Conservation (phyloP, 2,797 vertebrate species). For the Melanotaenia parkinsoni region DNA sequence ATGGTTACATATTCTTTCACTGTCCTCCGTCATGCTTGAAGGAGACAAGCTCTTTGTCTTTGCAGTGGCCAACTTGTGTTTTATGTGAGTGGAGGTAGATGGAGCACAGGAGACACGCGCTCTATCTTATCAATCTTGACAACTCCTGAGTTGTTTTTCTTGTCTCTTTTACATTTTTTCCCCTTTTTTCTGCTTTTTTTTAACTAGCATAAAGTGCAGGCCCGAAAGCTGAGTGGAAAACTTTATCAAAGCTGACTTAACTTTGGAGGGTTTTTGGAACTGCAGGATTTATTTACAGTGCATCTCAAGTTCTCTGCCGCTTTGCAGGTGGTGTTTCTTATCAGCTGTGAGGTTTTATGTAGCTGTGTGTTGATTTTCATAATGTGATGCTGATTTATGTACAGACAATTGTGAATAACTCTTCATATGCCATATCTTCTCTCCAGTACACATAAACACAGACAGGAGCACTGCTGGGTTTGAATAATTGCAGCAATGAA, state of each 20-base stretch:
- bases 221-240: slow-evolving; percentile 49
- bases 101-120: slow-evolving; percentile 46
- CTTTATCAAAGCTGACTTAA: slow-evolving; percentile 69
- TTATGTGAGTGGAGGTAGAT: slow-evolving; percentile 61
- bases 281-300: slow-evolving; percentile 44
- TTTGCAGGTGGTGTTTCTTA: slow-evolving; percentile 52
- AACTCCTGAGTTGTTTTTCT: slow-evolving; percentile 52
- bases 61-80: slow-evolving; percentile 63
- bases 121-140: slow-evolving; percentile 60
- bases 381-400: slow-evolving; percentile 78
- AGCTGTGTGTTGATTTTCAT: slow-evolving; percentile 70
- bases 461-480: slow-evolving; percentile 56
- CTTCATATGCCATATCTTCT: slow-evolving; percentile 58
- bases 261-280: slow-evolving; percentile 48
- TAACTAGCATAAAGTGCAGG: slow-evolving; percentile 20
- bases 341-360: slow-evolving; percentile 49
- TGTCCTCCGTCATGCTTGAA: slow-evolving; percentile 73
- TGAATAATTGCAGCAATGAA: slow-evolving; percentile 79
- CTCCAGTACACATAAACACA: slow-evolving; percentile 56
- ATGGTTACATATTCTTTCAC: slow-evolving; percentile 73
- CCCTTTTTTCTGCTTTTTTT: not conserved
- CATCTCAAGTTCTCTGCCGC: slow-evolving; percentile 25
- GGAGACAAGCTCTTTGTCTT: slow-evolving; percentile 75
- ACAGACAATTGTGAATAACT: slow-evolving; percentile 67
- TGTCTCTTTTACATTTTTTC: slow-evolving; percentile 45